These are phyloP conservation scores for Rhea pennata DNA, from an alignment of 2,113 vertebrate genomes.

Conservation along the genomic window DNA sequence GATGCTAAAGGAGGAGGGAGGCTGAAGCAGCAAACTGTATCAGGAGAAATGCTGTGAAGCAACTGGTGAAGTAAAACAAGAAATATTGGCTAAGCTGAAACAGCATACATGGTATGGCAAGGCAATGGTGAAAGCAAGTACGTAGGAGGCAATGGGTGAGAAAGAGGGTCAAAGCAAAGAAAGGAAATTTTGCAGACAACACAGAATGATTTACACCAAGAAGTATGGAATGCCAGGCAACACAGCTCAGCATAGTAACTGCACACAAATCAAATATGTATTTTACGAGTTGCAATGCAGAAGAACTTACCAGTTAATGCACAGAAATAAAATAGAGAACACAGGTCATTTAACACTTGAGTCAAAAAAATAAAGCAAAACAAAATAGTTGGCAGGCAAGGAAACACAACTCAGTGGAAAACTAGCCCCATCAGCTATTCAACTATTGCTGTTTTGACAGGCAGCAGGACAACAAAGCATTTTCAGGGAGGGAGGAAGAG, in stretches of 20 bases:
- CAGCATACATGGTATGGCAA: not conserved
- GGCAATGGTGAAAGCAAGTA: not conserved
- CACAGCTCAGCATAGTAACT: not conserved
- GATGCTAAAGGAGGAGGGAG: not conserved
- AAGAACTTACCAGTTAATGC: not conserved
- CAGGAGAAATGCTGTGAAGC: not conserved
- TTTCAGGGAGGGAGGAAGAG: conserved; percentile 1
- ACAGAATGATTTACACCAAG: not conserved
- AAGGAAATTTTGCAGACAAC: not conserved
- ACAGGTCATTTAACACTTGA: not conserved
- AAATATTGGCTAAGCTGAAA: not conserved
- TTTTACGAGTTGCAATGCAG: not conserved
- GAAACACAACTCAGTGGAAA: not conserved
- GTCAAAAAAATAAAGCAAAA: not conserved
- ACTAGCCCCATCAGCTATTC: not conserved
- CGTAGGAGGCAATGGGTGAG: not conserved
- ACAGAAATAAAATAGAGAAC: not conserved
- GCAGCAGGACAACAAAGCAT: not conserved
- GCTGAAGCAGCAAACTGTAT: not conserved
- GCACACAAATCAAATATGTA: not conserved
- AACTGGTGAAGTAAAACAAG: not conserved
- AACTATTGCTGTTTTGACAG: not conserved
- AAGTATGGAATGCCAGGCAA: not conserved
- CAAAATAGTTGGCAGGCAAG: not conserved
- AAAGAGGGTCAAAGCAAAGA: not conserved